Conservation (phyloP, 2,113 vertebrate species). For the Strix aluco region DNA sequence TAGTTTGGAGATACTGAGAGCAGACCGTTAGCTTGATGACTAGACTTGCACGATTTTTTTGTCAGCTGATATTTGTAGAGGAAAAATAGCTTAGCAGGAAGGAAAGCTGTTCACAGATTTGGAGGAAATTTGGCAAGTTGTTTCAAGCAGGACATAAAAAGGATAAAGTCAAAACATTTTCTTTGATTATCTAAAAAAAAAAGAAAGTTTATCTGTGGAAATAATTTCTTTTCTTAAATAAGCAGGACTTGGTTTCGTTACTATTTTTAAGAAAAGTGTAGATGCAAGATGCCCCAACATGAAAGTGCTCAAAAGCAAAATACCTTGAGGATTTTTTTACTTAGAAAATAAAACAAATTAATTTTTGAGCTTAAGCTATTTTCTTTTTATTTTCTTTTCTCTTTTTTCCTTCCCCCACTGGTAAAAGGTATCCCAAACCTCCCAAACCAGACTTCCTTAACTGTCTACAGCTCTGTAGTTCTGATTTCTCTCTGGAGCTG, state of each 20-base stretch:
- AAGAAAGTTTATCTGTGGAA: not conserved
- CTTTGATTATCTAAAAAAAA: not conserved
- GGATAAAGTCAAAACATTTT: not conserved
- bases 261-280: not conserved
- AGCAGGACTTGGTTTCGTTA: not conserved
- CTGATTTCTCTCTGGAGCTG: not conserved
- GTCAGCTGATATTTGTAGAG: slow-evolving; percentile 50
- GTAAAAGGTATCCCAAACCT: not conserved
- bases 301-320: not conserved
- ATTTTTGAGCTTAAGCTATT: not conserved
- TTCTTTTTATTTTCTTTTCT: fast-evolving
- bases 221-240: not conserved
- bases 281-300: not conserved
- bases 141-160: slow-evolving; percentile 19
- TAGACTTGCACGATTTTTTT: slow-evolving; percentile 35
- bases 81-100: slow-evolving; percentile 48
- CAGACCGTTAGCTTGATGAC: slow-evolving; percentile 27
- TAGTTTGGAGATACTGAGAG: not conserved
- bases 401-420: fast-evolving
- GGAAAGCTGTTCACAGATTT: slow-evolving; percentile 28
- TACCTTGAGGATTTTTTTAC: fast-evolving
- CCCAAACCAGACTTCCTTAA: not conserved
- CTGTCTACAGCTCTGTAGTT: not conserved
- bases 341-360: not conserved
- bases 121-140: slow-evolving; percentile 34